Evolutionary conservation across 2,797 vertebrate species (phyloP).

Genomic region (Chelmon rostratus): DNA sequence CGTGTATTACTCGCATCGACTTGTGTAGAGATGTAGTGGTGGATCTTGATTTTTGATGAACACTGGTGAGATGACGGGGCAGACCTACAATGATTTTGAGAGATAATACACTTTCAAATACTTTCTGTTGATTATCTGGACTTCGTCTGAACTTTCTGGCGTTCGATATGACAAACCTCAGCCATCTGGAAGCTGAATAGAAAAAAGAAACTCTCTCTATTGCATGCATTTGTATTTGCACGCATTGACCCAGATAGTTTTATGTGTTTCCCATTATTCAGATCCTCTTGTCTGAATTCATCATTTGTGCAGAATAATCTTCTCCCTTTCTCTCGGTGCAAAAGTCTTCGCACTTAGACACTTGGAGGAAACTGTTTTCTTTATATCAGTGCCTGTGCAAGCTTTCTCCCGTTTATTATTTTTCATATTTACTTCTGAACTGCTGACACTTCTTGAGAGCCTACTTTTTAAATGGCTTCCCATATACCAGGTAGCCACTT

Average conservation of each 20-base stretch:
- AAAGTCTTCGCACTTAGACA: constrained; percentile 3
- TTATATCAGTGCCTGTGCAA: neutral
- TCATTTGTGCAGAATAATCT: constrained; percentile 36
- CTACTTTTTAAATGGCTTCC: neutral
- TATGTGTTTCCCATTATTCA: constrained; percentile 35
- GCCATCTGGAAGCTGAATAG: constrained; percentile 61
- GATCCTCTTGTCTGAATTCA: constrained; percentile 39
- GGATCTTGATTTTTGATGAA: no score
- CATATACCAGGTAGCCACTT: neutral
- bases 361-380: constrained; percentile 5
- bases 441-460: neutral
- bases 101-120: constrained; percentile 20
- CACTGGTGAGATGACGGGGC: neutral
- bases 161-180: constrained; percentile 28
- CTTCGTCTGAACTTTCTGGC: constrained; percentile 55
- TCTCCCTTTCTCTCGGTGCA: neutral
- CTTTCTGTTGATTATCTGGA: constrained; percentile 38
- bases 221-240: constrained; percentile 41
- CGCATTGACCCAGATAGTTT: constrained; percentile 56
- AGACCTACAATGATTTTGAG: neutral
- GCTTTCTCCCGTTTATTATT: constrained; percentile 1
- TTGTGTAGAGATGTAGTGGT: neutral
- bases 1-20: neutral
- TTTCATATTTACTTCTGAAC: neutral
- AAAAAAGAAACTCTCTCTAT: constrained; percentile 24